Conservation (phyloP, 2,888 invertebrate genomes). For the Leucophenga maculata region DNA sequence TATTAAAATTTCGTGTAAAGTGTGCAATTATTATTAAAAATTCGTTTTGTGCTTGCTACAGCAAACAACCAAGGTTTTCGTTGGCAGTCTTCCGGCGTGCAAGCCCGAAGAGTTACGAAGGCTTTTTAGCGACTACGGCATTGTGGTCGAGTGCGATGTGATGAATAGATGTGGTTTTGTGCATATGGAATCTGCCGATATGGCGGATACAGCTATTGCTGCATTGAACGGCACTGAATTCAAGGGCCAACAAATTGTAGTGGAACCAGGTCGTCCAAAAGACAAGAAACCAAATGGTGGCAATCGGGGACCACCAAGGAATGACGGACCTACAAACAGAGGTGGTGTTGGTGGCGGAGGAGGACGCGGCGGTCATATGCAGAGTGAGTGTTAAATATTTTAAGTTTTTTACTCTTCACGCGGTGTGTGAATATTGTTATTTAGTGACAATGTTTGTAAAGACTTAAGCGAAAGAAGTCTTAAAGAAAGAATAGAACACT, state of each 20-base stretch:
- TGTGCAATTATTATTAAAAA: not conserved
- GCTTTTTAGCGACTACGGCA: constrained; percentile 88
- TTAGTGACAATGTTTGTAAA: not conserved
- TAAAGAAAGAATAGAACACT: no score
- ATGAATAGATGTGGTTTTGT: constrained; percentile 96
- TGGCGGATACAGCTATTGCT: constrained; percentile 86
- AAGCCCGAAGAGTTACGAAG: constrained; percentile 86
- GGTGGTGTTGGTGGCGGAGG: constrained; percentile 39
- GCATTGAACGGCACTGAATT: constrained; percentile 86
- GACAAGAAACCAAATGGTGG: constrained; percentile 75
- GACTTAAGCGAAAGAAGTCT: no score
- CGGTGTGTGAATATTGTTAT: not conserved
- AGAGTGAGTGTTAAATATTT: constrained; percentile 36
- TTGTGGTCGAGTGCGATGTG: constrained; percentile 93
- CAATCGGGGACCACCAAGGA: constrained; percentile 70
- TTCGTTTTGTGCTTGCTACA: constrained; percentile 49
- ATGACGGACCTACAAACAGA: constrained; percentile 28
- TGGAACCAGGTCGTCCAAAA: constrained; percentile 86
- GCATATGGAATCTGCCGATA: constrained; percentile 87
- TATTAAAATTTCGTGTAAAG: constrained; percentile 10
- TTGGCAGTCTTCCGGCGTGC: constrained; percentile 85
- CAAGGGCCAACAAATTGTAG: constrained; percentile 87
- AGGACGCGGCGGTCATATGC: constrained; percentile 42
- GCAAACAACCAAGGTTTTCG: constrained; percentile 90
- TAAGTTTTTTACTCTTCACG: not conserved